phyloP scores from a whole-genome alignment of 1,140 invertebrate genomes.

The Rhagoletis pomonella region DNA sequence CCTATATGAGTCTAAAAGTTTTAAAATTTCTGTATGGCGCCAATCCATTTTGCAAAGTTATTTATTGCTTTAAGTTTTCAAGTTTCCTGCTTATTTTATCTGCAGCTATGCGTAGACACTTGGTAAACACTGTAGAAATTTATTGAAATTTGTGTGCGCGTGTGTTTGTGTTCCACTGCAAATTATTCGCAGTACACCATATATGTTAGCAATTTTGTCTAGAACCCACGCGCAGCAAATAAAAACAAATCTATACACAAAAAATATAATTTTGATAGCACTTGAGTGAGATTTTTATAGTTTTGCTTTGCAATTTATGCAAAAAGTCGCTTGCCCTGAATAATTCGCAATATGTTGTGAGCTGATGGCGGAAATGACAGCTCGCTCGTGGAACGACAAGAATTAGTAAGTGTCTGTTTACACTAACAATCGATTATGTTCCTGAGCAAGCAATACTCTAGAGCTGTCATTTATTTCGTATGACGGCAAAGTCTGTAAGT shows the following conservation, averaged over 20 bases:
- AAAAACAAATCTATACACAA: too few species aligned
- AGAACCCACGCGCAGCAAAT: too few species aligned
- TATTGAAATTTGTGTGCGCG: neutral
- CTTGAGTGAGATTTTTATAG: too few species aligned
- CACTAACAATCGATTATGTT: neutral
- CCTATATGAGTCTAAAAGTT: constrained; percentile 39
- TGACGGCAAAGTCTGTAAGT: too few species aligned
- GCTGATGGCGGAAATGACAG: neutral
- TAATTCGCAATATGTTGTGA: too few species aligned
- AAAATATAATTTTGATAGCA: too few species aligned
- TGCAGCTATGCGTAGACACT: neutral
- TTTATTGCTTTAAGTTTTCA: neutral
- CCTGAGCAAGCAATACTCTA: too few species aligned
- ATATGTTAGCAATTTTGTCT: neutral
- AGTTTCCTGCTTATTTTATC: neutral
- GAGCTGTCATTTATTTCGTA: too few species aligned
- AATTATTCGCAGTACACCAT: neutral
- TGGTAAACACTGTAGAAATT: neutral
- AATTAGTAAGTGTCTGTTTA: neutral
- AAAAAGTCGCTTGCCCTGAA: too few species aligned
- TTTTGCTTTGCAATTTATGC: too few species aligned
- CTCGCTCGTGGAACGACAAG: neutral
- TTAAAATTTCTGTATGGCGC: neutral
- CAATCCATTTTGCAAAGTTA: constrained; percentile 25
- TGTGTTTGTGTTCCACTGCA: neutral